These are phyloP conservation scores for Rhombomys opimus DNA, from an alignment of 2,113 vertebrate genomes.

Conservation along the genomic window DNA sequence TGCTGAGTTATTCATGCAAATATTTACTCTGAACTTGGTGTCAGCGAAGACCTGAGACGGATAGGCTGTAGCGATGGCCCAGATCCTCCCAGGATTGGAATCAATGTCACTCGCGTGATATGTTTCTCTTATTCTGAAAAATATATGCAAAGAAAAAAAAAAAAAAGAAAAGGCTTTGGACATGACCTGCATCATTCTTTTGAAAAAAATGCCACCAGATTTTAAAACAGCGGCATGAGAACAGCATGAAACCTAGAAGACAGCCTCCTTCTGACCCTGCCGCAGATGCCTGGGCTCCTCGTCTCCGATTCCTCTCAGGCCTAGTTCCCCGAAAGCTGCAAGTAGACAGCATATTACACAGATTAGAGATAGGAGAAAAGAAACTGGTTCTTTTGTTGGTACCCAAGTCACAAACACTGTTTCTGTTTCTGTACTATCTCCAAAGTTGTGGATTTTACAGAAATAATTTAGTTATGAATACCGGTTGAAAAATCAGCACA, in stretches of 20 bases:
- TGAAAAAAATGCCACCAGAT: background rate
- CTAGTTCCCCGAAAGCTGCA: background rate
- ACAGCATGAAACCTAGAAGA: background rate
- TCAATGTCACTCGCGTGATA: slow-evolving; percentile 78
- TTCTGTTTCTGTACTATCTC: background rate
- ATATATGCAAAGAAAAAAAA: background rate
- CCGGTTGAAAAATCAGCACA: slow-evolving; percentile 1
- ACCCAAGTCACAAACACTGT: background rate
- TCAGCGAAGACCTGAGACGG: slow-evolving; percentile 75
- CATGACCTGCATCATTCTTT: background rate
- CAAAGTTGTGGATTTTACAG: background rate
- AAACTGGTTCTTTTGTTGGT: background rate
- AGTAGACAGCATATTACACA: background rate
- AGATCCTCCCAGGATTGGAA: slow-evolving; percentile 84
- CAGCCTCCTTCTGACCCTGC: background rate
- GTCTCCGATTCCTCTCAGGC: background rate
- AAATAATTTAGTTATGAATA: background rate
- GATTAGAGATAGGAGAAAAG: background rate
- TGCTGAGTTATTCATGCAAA: slow-evolving; percentile 70
- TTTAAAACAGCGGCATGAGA: background rate
- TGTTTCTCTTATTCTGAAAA: slow-evolving; percentile 82
- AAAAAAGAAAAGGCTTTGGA: background rate
- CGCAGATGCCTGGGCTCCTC: background rate
- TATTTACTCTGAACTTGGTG: slow-evolving; percentile 73
- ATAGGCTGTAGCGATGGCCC: slow-evolving; percentile 78